phyloP scores from a whole-genome alignment of 2,113 vertebrate species.

The Amazona guildingii region DNA sequence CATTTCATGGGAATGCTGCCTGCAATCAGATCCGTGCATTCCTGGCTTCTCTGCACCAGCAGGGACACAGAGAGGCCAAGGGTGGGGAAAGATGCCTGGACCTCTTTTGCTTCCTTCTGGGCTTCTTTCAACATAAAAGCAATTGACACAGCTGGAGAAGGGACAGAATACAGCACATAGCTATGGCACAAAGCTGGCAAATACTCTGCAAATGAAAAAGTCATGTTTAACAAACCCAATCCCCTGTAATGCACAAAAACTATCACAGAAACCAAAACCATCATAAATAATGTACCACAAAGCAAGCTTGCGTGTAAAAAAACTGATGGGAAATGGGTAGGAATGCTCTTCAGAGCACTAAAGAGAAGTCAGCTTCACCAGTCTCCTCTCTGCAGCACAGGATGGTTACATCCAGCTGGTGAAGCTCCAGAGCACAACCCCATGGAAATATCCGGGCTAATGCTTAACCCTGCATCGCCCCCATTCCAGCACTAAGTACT shows the following conservation, averaged over 20 bases:
- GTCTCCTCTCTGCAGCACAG: neutral
- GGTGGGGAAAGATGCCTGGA: neutral
- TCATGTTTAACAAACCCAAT: neutral
- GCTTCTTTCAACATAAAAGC: neutral
- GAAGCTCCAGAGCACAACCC: neutral
- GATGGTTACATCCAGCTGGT: neutral
- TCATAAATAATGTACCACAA: neutral
- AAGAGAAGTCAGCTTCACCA: neutral
- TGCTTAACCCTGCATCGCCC: neutral
- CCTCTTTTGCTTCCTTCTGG: neutral
- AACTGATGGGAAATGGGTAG: neutral
- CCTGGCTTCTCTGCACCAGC: neutral
- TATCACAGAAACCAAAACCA: neutral
- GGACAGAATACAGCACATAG: neutral
- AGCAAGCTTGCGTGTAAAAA: neutral
- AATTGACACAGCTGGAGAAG: neutral
- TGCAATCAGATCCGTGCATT: neutral
- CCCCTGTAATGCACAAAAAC: neutral
- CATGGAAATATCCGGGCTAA: neutral
- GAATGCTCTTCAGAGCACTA: neutral
- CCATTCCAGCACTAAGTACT: conserved; percentile 1
- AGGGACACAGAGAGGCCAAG: neutral
- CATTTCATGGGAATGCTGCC: neutral
- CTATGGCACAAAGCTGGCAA: neutral
- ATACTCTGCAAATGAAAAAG: neutral